Evolutionary conservation across 2,797 vertebrate species (phyloP).

Genomic region (Sciurus carolinensis): DNA sequence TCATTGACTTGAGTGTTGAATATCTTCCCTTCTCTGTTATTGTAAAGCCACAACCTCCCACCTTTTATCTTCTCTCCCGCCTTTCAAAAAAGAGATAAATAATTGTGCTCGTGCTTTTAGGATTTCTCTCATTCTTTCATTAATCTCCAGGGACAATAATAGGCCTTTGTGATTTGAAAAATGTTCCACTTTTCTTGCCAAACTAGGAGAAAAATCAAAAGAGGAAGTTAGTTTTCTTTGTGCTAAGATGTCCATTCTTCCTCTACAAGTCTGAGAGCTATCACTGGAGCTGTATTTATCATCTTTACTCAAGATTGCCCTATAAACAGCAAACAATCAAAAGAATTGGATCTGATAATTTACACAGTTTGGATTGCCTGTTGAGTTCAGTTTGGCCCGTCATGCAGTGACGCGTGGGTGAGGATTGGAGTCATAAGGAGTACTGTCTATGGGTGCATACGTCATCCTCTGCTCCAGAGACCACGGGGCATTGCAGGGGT

Average conservation of each 20-base stretch:
- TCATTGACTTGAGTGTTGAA: constrained; percentile 48
- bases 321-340: not conserved
- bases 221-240: not conserved
- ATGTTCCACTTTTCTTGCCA: not conserved
- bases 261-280: not conserved
- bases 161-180: constrained; percentile 33
- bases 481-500: not conserved
- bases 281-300: constrained; percentile 33
- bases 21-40: not conserved
- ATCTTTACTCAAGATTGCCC: not conserved
- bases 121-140: constrained; percentile 41
- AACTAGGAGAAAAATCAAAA: constrained; percentile 34
- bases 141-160: not conserved
- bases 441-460: not conserved
- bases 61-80: not conserved
- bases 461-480: not conserved
- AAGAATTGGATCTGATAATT: not conserved
- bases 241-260: constrained; percentile 1
- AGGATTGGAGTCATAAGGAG: not conserved
- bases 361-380: not conserved
- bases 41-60: not conserved
- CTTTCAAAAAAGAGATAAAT: constrained; percentile 66
- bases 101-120: constrained; percentile 59
- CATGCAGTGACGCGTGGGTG: not conserved
- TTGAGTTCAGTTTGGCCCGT: not conserved